Evolutionary conservation across 2,797 vertebrate genomes (phyloP).

Genomic region (Antrozous pallidus): DNA sequence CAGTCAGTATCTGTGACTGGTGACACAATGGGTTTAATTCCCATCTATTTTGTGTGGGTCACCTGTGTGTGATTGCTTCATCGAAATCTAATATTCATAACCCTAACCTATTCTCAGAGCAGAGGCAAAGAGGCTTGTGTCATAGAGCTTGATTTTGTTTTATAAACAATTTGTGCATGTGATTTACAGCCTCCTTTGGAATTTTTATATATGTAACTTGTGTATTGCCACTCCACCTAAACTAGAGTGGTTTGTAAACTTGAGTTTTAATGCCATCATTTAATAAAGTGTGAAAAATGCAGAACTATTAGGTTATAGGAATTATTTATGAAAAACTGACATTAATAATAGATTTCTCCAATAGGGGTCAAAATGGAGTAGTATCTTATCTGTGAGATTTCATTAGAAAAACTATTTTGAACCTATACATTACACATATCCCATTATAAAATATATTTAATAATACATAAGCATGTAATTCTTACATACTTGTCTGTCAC

Average conservation of each 20-base stretch:
- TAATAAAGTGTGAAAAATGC: neutral
- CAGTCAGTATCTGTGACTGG: neutral
- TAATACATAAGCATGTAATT: constrained; percentile 47
- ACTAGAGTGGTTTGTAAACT: neutral
- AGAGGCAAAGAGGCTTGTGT: neutral
- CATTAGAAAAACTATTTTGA: neutral
- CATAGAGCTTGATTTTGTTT: neutral
- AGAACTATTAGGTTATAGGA: neutral
- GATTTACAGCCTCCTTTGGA: neutral
- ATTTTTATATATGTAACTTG: neutral
- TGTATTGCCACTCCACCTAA: neutral
- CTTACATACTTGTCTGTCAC: neutral
- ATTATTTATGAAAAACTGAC: neutral
- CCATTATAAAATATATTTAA: neutral
- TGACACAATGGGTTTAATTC: neutral
- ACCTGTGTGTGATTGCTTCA: neutral
- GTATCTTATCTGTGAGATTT: neutral
- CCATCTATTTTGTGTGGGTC: neutral
- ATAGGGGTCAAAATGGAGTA: neutral
- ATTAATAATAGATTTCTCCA: neutral
- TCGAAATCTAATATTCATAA: neutral
- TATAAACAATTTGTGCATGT: neutral
- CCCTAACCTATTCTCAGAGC: neutral
- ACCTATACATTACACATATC: neutral
- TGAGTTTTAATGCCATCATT: neutral